These are phyloP conservation scores for Phaethon lepturus DNA, from an alignment of 2,113 vertebrate genomes.

Conservation along the genomic window DNA sequence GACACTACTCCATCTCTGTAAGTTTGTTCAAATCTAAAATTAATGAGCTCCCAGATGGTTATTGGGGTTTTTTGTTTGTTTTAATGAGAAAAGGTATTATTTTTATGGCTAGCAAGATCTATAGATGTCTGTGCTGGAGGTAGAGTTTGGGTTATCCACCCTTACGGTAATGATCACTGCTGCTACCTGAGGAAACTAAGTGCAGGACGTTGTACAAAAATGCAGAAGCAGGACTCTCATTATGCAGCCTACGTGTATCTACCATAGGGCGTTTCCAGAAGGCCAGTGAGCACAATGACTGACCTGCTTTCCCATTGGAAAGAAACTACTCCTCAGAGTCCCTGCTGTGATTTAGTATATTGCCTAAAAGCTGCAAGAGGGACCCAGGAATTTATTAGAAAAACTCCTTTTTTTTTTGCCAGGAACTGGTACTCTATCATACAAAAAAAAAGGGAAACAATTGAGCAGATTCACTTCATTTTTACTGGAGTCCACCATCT, in stretches of 20 bases:
- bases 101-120: background rate
- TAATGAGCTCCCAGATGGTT: background rate
- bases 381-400: background rate
- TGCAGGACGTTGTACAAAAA: background rate
- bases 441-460: background rate
- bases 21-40: background rate
- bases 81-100: background rate
- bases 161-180: background rate
- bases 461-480: background rate
- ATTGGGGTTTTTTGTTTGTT: background rate
- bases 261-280: background rate
- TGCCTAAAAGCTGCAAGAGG: background rate
- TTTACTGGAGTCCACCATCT: background rate
- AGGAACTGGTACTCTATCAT: background rate
- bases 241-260: background rate
- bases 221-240: background rate
- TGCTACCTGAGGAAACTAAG: background rate
- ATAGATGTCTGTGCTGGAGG: background rate
- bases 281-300: background rate
- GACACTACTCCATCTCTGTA: background rate
- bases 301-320: background rate
- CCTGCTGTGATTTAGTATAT: background rate
- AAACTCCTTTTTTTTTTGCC: background rate
- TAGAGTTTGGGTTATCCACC: background rate
- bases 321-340: background rate